Evolutionary conservation across 2,888 invertebrate genomes (phyloP), one percentile per base, ranked within the genome.

Genomic region (Dynastes maya): DNA sequence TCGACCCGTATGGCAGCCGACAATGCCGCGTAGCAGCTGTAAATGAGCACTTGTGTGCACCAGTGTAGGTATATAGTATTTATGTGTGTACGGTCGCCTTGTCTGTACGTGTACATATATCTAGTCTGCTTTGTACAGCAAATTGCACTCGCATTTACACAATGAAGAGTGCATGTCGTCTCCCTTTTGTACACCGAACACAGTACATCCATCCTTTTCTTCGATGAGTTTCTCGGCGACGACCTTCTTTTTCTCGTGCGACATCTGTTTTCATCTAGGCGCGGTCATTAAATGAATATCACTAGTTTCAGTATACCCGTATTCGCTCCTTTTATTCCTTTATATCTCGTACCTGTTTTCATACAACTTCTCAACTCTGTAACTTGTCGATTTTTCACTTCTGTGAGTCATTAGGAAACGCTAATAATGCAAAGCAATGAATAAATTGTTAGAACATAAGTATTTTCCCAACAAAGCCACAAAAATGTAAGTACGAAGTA

Each of bases 41-140:
- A 72, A 72, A 72, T 72, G 72, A 72, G 72, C 72, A 72, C 58
- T 49, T 51, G 68, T 68, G 68, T 68, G 51, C 22, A 68, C 27
- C n/a, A 65, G 65, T 53, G 70, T 53, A 32, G 45, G 45, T 45
- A 45, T 32, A n/a, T 51, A n/a, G 53, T 37, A 58, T 58, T 16
- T 72, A 72, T 40, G 32, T 58, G n/a, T 58, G n/a, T 58, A 37
- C 37, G 22, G 40, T 27, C 40, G 40, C 58, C 58, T 58, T 53
- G 64, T 64, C 13, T n/a, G 40, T 37, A 29, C 45, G 29, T 63
- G 13, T 63, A 32, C 27, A 45, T 16, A 64, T 64, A 64, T 64
- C 64, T 49, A 67, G 49, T 45, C 49, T 58, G 37, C 58, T 72
- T 72, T 72, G 55, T 72, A 58, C 58, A 58, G 72, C 72, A 72